Conservation (phyloP, 2,113 vertebrate genomes). For the Copsychus sechellarum region DNA sequence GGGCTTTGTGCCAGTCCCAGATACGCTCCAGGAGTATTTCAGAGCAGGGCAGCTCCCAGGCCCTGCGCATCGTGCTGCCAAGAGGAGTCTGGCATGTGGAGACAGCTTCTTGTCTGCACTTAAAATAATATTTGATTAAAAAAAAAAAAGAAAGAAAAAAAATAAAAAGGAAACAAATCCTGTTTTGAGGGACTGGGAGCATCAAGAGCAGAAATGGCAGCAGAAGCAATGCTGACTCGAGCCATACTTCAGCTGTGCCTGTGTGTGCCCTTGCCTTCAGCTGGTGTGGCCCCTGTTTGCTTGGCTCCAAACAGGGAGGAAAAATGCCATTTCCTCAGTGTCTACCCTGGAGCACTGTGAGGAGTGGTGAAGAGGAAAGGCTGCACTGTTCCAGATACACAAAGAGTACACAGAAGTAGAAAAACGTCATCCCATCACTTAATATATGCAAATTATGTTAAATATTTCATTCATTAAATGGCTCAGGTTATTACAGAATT, state of each 20-base stretch:
- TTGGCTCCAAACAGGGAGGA: background rate
- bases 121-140: background rate
- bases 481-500: constrained; percentile 48
- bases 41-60: background rate
- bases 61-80: rapidly evolving
- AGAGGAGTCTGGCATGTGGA: background rate
- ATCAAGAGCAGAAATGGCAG: background rate
- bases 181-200: background rate
- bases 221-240: rapidly evolving
- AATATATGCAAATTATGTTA: constrained; percentile 48
- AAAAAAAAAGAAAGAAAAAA: background rate
- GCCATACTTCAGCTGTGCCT: background rate
- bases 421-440: background rate
- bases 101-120: background rate
- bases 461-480: constrained; percentile 72
- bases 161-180: rapidly evolving
- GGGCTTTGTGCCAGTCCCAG: background rate
- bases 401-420: background rate
- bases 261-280: background rate
- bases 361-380: background rate
- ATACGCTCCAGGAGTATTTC: background rate
- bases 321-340: background rate
- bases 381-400: background rate
- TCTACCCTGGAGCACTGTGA: background rate
- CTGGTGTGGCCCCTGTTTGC: rapidly evolving